phyloP scores from a whole-genome alignment of 2,113 vertebrate species.

The Phyllopteryx taeniolatus region DNA sequence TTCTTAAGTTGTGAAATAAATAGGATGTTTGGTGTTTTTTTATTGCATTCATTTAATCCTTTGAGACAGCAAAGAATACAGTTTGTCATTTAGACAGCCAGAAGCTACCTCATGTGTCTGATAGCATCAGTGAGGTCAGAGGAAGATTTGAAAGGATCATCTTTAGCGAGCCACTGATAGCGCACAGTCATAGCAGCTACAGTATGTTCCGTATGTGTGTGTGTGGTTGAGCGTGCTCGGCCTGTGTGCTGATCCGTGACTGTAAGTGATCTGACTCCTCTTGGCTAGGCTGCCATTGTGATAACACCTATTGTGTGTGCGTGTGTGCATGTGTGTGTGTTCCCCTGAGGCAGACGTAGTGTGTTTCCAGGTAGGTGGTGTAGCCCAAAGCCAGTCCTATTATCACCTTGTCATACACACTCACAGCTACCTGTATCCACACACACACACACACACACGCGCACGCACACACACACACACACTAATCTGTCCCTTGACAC shows the following conservation, averaged over 20 bases:
- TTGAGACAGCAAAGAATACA: not conserved
- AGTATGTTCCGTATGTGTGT: not conserved
- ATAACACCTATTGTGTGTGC: conserved; percentile 26
- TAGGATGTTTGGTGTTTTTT: not conserved
- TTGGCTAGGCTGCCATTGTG: conserved; percentile 30
- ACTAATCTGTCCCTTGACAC: conserved; percentile 4
- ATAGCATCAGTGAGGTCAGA: conserved; percentile 8
- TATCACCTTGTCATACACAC: conserved; percentile 71
- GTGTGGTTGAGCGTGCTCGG: conserved; percentile 6
- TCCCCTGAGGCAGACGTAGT: conserved; percentile 53
- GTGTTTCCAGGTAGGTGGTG: conserved; percentile 45
- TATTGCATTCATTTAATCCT: not conserved
- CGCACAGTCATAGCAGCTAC: not conserved
- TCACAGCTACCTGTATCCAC: conserved; percentile 35
- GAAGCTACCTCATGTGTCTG: not conserved
- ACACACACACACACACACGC: conserved; percentile 21
- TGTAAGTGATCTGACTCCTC: conserved; percentile 64
- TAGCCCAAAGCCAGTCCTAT: conserved; percentile 62
- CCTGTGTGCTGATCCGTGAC: conserved; percentile 49
- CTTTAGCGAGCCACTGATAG: not conserved
- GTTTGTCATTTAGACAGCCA: not conserved
- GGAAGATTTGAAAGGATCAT: conserved; percentile 8
- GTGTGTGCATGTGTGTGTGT: conserved; percentile 25
- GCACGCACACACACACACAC: conserved; percentile 4
- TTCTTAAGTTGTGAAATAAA: not conserved